These are phyloP conservation scores for Xenus cinereus DNA, from an alignment of 2,113 vertebrate species.

Conservation along the genomic window DNA sequence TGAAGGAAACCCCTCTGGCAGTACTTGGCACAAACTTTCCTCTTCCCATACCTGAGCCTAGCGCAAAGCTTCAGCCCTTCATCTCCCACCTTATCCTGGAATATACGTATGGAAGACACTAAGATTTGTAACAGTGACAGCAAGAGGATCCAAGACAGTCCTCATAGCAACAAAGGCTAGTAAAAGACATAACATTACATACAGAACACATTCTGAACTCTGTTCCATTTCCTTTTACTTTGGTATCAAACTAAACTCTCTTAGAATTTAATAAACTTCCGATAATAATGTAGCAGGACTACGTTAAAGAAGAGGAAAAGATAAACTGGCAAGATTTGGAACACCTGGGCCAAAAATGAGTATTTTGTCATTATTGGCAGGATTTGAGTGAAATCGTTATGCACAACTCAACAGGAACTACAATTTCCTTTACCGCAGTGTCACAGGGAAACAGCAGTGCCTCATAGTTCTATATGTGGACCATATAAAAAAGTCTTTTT, in stretches of 20 bases:
- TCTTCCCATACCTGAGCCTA: not conserved
- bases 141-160: not conserved
- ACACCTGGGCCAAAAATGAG: not conserved
- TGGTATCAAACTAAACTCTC: not conserved
- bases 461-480: not conserved
- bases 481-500: not conserved
- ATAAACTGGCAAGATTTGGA: not conserved
- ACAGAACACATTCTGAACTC: not conserved
- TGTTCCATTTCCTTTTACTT: not conserved
- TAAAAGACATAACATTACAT: not conserved
- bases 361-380: not conserved
- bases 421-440: not conserved
- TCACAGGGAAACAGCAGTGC: not conserved
- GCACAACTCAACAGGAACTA: not conserved
- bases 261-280: not conserved
- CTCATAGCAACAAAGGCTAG: not conserved
- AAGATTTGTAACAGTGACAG: not conserved
- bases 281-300: not conserved
- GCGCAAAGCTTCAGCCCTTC: not conserved
- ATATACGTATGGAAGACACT: accelerated
- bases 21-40: not conserved
- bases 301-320: not conserved
- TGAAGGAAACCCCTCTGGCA: not conserved
- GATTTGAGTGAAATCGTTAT: not conserved
- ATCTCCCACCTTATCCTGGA: not conserved